Evolutionary conservation across 2,888 invertebrate genomes (phyloP).

Genomic region (Zhuqinia jingwanae): DNA sequence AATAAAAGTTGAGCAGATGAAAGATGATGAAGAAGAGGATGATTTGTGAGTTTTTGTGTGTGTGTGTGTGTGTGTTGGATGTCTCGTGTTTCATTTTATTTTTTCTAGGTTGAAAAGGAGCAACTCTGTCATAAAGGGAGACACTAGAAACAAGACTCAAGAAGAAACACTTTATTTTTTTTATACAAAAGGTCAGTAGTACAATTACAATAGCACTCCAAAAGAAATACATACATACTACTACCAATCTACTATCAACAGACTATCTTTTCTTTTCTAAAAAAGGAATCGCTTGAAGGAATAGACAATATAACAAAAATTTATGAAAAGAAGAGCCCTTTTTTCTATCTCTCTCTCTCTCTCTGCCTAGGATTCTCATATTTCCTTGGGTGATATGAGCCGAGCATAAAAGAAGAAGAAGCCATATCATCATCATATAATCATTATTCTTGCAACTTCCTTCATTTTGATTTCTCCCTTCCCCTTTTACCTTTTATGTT

Average conservation of each 20-base stretch:
- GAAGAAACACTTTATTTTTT: too few species aligned
- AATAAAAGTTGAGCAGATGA: conserved; percentile 3
- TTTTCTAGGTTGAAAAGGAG: conserved; percentile 17
- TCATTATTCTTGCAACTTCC: conserved; percentile 50
- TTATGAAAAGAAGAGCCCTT: background rate
- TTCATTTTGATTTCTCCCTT: conserved; percentile 70
- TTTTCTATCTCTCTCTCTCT: too few species aligned
- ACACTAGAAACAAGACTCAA: too few species aligned
- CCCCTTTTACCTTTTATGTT: conserved; percentile 53
- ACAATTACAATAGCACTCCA: too few species aligned
- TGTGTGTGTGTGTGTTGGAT: too few species aligned
- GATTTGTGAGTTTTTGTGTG: background rate
- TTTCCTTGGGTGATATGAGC: background rate
- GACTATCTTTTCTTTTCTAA: too few species aligned
- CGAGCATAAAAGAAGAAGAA: conserved; percentile 2
- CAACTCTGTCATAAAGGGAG: conserved; percentile 13
- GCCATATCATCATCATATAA: conserved; percentile 58
- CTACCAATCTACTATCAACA: too few species aligned
- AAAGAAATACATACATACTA: too few species aligned
- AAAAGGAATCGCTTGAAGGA: too few species aligned
- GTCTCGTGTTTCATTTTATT: background rate
- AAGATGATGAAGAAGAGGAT: background rate
- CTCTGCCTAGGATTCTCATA: too few species aligned
- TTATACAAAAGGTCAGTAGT: too few species aligned
- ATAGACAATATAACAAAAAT: too few species aligned